Percentiles rank a stretch among this genome's conserved stretches.
Evolutionary conservation across 2,888 invertebrate species (phyloP).

Genomic region (Meteorus cinctellus): DNA sequence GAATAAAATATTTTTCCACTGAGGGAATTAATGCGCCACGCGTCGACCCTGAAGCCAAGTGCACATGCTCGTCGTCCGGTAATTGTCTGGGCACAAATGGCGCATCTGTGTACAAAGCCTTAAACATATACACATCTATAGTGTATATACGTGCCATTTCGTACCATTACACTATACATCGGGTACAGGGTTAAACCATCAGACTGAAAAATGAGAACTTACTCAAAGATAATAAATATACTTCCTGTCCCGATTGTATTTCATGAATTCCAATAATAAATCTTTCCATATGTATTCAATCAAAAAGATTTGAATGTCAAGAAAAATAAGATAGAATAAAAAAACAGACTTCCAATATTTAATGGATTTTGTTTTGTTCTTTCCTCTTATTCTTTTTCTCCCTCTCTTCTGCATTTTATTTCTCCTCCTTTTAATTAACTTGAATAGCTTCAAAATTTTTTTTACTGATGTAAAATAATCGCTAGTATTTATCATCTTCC

Average conservation of each 20-base stretch:
- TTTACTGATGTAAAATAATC: constrained; percentile 36
- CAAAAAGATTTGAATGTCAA: not conserved
- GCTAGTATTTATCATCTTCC: constrained; percentile 45
- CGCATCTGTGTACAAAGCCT: constrained; percentile 43
- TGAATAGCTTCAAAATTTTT: constrained; percentile 10
- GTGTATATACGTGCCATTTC: constrained; percentile 22
- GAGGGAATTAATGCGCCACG: constrained; percentile 47
- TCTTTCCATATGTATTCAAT: not conserved
- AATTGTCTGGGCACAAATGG: constrained; percentile 41
- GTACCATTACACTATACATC: constrained; percentile 27
- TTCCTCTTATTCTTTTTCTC: not conserved
- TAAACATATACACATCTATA: constrained; percentile 11
- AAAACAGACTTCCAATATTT: not conserved
- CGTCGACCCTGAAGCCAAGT: constrained; percentile 37
- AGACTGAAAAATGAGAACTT: constrained; percentile 12
- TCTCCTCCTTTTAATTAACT: constrained; percentile 2
- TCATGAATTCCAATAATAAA: not conserved
- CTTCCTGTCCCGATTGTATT: not conserved
- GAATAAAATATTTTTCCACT: constrained; percentile 30
- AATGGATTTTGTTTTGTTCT: not conserved
- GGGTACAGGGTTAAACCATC: constrained; percentile 4
- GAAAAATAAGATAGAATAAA: not conserved
- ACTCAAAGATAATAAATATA: not conserved
- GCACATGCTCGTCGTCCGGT: constrained; percentile 31
- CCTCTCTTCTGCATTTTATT: too few species aligned